Conservation (phyloP, 2,113 vertebrate genomes). For the Myotis brandtii region DNA sequence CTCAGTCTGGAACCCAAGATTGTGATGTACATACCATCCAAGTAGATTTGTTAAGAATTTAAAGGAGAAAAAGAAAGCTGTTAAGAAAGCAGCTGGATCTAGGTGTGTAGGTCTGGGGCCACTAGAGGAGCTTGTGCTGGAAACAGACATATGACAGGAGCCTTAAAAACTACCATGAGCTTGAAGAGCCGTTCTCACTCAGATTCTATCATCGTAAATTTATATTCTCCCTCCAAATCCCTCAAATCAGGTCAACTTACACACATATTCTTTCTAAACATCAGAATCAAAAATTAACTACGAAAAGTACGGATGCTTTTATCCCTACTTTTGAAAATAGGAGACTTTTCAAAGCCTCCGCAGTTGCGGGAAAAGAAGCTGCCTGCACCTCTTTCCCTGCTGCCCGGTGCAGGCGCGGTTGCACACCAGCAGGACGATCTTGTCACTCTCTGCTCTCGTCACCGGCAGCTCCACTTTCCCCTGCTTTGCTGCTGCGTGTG, state of each 20-base stretch:
- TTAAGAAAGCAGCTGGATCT: background rate
- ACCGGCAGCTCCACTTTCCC: conserved; percentile 84
- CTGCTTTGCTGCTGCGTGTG: conserved; percentile 83
- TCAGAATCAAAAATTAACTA: conserved; percentile 1
- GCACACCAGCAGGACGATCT: conserved; percentile 96
- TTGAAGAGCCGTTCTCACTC: background rate
- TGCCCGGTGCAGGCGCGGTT: conserved; percentile 96
- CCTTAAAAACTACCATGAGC: background rate
- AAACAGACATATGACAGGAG: background rate
- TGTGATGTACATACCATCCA: background rate
- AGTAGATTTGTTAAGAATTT: background rate
- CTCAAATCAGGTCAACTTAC: background rate
- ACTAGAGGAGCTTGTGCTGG: background rate
- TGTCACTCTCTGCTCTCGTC: conserved; percentile 88
- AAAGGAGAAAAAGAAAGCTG: background rate
- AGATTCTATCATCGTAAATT: background rate
- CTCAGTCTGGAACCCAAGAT: background rate
- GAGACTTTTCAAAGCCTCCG: background rate
- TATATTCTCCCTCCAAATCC: background rate
- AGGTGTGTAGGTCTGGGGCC: background rate
- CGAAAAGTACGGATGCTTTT: background rate
- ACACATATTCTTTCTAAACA: background rate
- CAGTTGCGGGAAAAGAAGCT: background rate
- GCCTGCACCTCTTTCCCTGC: conserved; percentile 94
- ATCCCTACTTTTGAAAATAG: background rate